Evolutionary conservation across 2,797 vertebrate genomes (phyloP).

Genomic region (Liparis tanakae): DNA sequence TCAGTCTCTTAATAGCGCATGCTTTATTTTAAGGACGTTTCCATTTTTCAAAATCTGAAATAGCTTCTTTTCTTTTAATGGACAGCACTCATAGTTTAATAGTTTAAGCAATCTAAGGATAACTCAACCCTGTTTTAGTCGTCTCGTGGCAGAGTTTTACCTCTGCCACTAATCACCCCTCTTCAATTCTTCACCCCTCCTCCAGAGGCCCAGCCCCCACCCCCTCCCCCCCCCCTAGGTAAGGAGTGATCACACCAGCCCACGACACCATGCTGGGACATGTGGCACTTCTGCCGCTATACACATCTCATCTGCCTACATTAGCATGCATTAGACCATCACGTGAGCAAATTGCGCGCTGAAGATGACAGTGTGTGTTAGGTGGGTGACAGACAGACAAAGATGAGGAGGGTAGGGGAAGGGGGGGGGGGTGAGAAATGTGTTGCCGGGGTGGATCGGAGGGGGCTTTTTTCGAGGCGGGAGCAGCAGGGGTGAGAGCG

Average conservation of each 20-base stretch:
- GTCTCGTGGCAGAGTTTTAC: too few species aligned
- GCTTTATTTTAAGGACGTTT: too few species aligned
- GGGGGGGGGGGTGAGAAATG: not conserved
- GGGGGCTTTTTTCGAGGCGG: slow-evolving; percentile 35
- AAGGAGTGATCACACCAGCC: slow-evolving; percentile 74
- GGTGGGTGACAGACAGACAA: slow-evolving; percentile 42
- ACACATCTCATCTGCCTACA: slow-evolving; percentile 84
- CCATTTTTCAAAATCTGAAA: not conserved
- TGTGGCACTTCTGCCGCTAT: slow-evolving; percentile 67
- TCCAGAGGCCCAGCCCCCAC: slow-evolving; percentile 53
- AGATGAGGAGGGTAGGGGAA: slow-evolving; percentile 28
- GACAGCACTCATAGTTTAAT: not conserved
- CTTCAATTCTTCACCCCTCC: slow-evolving; percentile 39
- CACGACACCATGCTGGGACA: slow-evolving; percentile 75
- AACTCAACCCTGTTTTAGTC: not conserved
- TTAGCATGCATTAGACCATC: slow-evolving; percentile 81
- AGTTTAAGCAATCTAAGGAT: not conserved
- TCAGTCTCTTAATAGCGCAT: too few species aligned
- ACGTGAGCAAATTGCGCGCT: slow-evolving; percentile 47
- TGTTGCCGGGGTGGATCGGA: slow-evolving; percentile 35
- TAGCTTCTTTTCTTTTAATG: too few species aligned
- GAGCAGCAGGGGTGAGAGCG: slow-evolving; percentile 37
- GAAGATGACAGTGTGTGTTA: slow-evolving; percentile 41
- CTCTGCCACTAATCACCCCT: slow-evolving; percentile 41
- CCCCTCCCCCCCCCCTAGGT: slow-evolving; percentile 50